A percentile compares a stretch with the other conserved stretches of the same genome.
Conservation (phyloP, 2,797 vertebrate genomes). For the Pogoniulus pusillus region DNA sequence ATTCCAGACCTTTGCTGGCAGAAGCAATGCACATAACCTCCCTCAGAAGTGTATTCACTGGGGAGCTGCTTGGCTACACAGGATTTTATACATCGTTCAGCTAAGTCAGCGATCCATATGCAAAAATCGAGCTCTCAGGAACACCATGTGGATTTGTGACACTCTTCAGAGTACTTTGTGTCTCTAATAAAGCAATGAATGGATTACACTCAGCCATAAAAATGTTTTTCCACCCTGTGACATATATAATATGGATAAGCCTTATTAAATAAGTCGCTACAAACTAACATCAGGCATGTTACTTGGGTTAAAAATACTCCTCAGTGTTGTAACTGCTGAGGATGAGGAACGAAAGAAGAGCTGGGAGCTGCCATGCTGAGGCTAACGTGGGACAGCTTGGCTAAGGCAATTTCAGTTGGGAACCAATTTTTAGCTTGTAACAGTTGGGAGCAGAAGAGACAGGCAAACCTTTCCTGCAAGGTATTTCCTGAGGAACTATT, state of each 20-base stretch:
- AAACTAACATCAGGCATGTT: not conserved
- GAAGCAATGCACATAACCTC: constrained; percentile 34
- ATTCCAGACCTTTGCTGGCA: constrained; percentile 61
- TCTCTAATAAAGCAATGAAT: constrained; percentile 56
- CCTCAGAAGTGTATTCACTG: constrained; percentile 56
- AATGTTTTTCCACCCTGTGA: not conserved
- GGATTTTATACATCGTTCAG: constrained; percentile 57
- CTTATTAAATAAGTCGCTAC: constrained; percentile 32
- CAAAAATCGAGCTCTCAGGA: constrained; percentile 55
- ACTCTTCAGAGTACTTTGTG: constrained; percentile 46
- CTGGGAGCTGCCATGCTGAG: not conserved
- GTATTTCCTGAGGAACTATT: constrained; percentile 26
- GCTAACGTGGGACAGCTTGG: not conserved
- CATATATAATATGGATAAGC: constrained; percentile 5
- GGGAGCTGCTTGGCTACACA: constrained; percentile 55
- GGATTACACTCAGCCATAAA: constrained; percentile 41
- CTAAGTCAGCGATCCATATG: constrained; percentile 64
- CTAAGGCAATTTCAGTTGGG: not conserved
- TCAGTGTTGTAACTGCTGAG: not conserved
- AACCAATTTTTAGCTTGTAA: not conserved
- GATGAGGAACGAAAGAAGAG: not conserved
- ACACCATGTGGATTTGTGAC: constrained; percentile 64
- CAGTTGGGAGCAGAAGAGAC: not conserved
- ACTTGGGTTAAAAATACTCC: constrained; percentile 10
- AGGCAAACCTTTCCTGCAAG: not conserved